These are phyloP conservation scores for Microplitis mediator DNA, from an alignment of 1,140 invertebrate genomes.

Conservation along the genomic window DNA sequence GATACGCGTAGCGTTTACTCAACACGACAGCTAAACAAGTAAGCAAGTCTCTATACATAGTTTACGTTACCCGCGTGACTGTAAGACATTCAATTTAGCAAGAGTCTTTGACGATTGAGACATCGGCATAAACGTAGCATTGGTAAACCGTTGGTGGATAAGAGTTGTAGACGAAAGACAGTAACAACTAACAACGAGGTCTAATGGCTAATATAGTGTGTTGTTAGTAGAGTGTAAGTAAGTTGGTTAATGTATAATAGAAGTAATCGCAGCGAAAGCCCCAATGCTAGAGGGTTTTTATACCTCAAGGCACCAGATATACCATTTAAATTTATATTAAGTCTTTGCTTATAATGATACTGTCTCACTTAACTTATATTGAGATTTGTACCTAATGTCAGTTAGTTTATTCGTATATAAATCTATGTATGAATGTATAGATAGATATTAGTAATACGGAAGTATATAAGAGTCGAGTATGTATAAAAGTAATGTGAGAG, in stretches of 20 bases:
- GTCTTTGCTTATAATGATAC: neutral
- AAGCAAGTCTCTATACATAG: slow-evolving; percentile 3
- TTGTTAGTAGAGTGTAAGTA: too few relatives aligned
- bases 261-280: neutral
- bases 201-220: too few relatives aligned
- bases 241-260: too few relatives aligned
- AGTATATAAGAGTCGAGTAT: slow-evolving; percentile 1
- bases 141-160: slow-evolving; percentile 45
- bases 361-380: too few relatives aligned
- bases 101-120: slow-evolving; percentile 49
- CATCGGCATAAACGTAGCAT: slow-evolving; percentile 46
- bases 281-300: too few relatives aligned
- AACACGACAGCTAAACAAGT: neutral
- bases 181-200: slow-evolving; percentile 23
- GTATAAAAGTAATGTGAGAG: neutral
- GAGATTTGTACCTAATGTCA: neutral
- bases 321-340: too few relatives aligned
- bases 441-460: slow-evolving; percentile 5
- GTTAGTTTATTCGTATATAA: neutral
- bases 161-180: slow-evolving; percentile 33
- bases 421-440: neutral
- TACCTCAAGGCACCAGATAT: neutral
- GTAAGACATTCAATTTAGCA: slow-evolving; percentile 50
- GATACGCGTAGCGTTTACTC: slow-evolving; percentile 14
- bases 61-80: slow-evolving; percentile 28